Evolutionary conservation across 1,140 invertebrate genomes (phyloP).

Genomic region (Drosophila albomicans): DNA sequence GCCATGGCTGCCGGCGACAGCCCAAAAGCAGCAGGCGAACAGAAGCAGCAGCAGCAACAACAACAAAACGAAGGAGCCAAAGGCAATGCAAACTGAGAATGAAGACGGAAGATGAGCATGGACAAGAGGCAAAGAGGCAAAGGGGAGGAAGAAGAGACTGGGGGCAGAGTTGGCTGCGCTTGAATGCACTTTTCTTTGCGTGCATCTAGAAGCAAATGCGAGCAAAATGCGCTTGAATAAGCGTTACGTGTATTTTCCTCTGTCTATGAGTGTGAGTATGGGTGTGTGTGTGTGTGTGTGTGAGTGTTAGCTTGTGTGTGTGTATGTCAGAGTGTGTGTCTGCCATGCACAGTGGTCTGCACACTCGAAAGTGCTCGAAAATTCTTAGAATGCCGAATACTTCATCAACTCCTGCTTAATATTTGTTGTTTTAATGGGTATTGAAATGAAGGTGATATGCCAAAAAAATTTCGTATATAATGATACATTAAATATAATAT

Average conservation of each 20-base stretch:
- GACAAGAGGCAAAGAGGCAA: background rate
- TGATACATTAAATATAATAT: no score
- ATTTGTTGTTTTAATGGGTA: no score
- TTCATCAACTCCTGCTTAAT: no score
- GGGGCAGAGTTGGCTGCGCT: background rate
- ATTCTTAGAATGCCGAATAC: background rate
- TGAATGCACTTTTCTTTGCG: conserved; percentile 55
- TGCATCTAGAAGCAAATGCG: conserved; percentile 40
- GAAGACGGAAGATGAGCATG: background rate
- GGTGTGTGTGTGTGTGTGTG: background rate
- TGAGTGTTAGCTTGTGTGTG: background rate
- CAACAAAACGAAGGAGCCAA: background rate
- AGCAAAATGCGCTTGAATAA: conserved; percentile 21
- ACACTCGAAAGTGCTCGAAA: background rate
- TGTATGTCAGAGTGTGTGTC: no score
- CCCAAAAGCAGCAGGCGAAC: conserved; percentile 4
- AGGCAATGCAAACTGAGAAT: background rate
- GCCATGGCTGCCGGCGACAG: conserved; percentile 28
- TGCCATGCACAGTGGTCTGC: conserved; percentile 12
- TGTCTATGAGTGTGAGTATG: background rate
- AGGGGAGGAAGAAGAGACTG: background rate
- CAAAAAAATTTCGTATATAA: no score
- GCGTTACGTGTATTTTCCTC: background rate
- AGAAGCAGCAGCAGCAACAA: background rate
- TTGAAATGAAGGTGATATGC: no score